These are phyloP conservation scores for Meteorus cinctellus DNA, from an alignment of 2,888 invertebrate species.

Conservation along the genomic window DNA sequence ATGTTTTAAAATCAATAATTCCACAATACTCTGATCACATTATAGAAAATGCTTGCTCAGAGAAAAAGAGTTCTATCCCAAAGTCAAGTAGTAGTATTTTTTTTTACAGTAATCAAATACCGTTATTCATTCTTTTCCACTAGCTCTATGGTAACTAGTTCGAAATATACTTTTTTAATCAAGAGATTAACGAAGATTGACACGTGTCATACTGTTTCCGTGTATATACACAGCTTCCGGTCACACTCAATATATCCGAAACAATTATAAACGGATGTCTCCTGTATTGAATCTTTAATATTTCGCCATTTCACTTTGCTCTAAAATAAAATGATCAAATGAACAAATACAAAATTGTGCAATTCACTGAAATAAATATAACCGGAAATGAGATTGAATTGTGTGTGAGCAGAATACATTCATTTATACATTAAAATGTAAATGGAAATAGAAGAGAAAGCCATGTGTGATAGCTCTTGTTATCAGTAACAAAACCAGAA, in stretches of 20 bases:
- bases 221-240: slow-evolving; percentile 38
- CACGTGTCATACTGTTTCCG: slow-evolving; percentile 31
- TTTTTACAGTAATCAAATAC: too few relatives aligned
- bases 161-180: slow-evolving; percentile 6
- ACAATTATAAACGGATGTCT: slow-evolving; percentile 36
- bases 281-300: slow-evolving; percentile 31
- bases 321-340: slow-evolving; percentile 8
- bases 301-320: slow-evolving; percentile 22
- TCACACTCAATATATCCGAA: slow-evolving; percentile 25
- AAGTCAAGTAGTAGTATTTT: too few relatives aligned
- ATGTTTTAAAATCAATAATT: too few relatives aligned
- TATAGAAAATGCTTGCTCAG: too few relatives aligned
- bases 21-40: too few relatives aligned
- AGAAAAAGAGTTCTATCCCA: too few relatives aligned
- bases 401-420: slow-evolving; percentile 7
- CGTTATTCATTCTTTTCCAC: too few relatives aligned
- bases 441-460: slow-evolving; percentile 26
- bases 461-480: slow-evolving; percentile 12
- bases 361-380: slow-evolving; percentile 19
- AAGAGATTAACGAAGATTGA: slow-evolving; percentile 13
- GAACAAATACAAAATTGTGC: slow-evolving; percentile 16
- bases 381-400: slow-evolving; percentile 31
- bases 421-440: background rate
- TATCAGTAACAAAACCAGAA: slow-evolving; percentile 20
- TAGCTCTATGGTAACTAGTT: background rate